Base-by-base conservation (phyloP, 1,140 invertebrate species). In the Aphelenchoides avenae region DNA sequence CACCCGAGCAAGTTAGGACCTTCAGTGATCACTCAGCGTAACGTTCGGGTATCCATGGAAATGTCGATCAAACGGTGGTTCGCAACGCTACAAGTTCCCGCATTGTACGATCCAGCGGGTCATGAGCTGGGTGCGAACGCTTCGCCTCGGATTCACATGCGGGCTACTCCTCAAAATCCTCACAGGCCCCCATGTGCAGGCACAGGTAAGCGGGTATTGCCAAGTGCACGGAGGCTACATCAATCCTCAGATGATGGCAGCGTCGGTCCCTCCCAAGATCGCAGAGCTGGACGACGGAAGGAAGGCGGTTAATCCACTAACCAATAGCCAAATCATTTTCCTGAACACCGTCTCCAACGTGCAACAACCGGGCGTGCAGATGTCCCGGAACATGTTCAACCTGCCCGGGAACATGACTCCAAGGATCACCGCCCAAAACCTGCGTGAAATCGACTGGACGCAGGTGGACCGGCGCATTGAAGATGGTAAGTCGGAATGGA, bases 261-360 rank as follows among this genome's bases (percentile, higher is more conserved):
- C 30, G 22, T 41, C 30, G 20, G 72, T 91, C 89, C 51, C 89
- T 84, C 2, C 89, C 89, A 77, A 91, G 30, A 31, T 20, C 20
- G 4, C 30, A 4, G 30, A 22, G 15, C 24, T 46, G n/a, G 46
- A 53, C 57, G 27, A 53, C 30, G 26, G 34, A n/a, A 52, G 22
- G 22, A 7, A 20, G 31, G 52, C 56, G 4, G 18, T 61, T n/a
- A 60, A 61, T 61, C 57, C 57, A 9, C 15, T 64, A n/a, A 64
- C 61, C 24, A 22, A 27, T 4, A 48, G 33, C 26, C 61, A 64
- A 50, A 37, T 66, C 1, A 51, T 64, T 11, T 64, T 64, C 46
- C 15, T 64, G 31, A 64, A 64, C 39, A 64, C 61, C 11, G 61
- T 66, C 13, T 41, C 51, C 1, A 64, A 64, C 46, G 61, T 66